These are phyloP conservation scores for Euura saliciscinereae DNA, from an alignment of 1,140 invertebrate species.

Conservation along the genomic window DNA sequence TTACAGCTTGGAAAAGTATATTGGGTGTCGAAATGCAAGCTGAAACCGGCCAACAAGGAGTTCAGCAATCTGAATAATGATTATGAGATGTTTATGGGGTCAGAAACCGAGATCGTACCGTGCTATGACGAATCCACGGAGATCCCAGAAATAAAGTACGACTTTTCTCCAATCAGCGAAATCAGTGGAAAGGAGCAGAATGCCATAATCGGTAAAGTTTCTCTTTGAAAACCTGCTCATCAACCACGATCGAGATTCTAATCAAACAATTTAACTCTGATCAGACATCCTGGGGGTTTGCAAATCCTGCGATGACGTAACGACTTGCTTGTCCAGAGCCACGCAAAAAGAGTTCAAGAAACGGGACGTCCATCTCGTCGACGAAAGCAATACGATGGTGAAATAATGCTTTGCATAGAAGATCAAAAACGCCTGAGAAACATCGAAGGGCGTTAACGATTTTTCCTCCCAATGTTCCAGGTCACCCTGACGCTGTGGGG, in stretches of 20 bases:
- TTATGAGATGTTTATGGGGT: constrained; percentile 93
- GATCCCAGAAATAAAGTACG: constrained; percentile 82
- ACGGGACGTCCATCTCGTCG: constrained; percentile 86
- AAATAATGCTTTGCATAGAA: too few species aligned
- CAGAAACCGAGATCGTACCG: constrained; percentile 77
- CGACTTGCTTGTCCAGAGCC: constrained; percentile 72
- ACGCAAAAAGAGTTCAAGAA: constrained; percentile 88
- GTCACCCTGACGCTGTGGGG: constrained; percentile 79
- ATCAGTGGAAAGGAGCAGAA: constrained; percentile 73
- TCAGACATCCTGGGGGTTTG: constrained; percentile 92
- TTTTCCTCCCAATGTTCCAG: constrained; percentile 49
- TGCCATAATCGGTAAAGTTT: constrained; percentile 70
- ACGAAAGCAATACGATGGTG: constrained; percentile 83
- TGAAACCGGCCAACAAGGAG: constrained; percentile 94
- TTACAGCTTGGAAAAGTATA: constrained; percentile 83
- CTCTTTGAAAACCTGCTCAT: too few species aligned
- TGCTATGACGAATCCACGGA: constrained; percentile 67
- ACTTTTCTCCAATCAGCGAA: constrained; percentile 80
- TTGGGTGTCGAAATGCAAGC: constrained; percentile 78
- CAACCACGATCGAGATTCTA: too few species aligned
- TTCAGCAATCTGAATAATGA: constrained; percentile 87
- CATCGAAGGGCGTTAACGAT: too few species aligned
- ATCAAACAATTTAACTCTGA: constrained; percentile 33
- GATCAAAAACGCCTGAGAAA: too few species aligned
- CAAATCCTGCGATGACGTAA: constrained; percentile 74